Percentiles rank a stretch among this genome's conserved stretches.
phyloP scores from a whole-genome alignment of 2,888 invertebrate genomes.

The Harpagoxenus sublaevis region DNA sequence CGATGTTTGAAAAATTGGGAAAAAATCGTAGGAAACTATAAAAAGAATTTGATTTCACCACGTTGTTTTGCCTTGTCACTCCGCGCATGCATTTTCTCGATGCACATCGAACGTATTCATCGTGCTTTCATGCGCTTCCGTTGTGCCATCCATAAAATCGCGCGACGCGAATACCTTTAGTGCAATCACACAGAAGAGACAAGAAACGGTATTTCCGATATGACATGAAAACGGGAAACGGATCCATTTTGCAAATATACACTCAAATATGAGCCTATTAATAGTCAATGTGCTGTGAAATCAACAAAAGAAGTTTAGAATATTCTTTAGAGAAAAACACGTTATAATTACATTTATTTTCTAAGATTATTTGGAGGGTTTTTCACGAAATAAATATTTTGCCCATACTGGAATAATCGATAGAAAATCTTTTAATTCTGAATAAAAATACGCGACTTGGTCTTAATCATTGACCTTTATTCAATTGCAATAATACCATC shows the following conservation, averaged over 20 bases:
- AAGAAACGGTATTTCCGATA: conserved; percentile 58
- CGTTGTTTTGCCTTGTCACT: conserved; percentile 15
- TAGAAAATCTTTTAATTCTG: not conserved
- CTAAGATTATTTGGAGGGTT: not conserved
- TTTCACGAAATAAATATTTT: not conserved
- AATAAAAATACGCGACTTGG: not conserved
- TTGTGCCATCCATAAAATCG: conserved; percentile 62
- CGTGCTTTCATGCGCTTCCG: conserved; percentile 37
- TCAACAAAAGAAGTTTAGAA: not conserved
- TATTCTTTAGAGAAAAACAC: not conserved
- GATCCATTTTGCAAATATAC: conserved; percentile 12
- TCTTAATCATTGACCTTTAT: not conserved
- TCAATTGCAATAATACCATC: not conserved
- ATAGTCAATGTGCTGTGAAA: not conserved
- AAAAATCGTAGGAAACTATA: conserved; percentile 11
- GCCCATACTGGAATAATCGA: not conserved
- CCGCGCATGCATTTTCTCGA: conserved; percentile 26
- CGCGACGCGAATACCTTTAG: conserved; percentile 63
- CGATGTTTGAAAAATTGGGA: conserved; percentile 18
- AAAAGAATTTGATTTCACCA: conserved; percentile 26
- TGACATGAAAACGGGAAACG: conserved; percentile 26
- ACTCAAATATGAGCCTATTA: not conserved
- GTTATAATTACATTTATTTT: conserved; percentile 4
- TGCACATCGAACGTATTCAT: conserved; percentile 38
- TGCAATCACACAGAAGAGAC: conserved; percentile 61